Evolutionary conservation across 2,113 vertebrate species (phyloP).

Genomic region (Pipra filicauda): DNA sequence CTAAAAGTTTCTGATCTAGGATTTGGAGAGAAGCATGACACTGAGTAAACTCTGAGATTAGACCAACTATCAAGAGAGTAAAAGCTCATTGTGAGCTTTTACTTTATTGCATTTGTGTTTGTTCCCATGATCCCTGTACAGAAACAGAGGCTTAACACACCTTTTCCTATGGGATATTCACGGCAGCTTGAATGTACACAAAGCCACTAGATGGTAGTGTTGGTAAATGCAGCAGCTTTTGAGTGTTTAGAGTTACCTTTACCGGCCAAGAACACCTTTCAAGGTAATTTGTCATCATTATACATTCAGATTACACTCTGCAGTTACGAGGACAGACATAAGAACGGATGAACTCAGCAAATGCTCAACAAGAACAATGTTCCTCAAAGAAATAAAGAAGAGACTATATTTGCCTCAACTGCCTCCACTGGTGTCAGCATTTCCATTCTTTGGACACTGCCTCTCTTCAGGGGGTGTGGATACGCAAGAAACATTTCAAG

Average conservation of each 20-base stretch:
- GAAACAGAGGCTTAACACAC: conserved; percentile 7
- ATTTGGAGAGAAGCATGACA: neutral
- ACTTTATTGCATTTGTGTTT: neutral
- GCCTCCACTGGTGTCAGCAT: neutral
- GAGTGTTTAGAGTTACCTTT: neutral
- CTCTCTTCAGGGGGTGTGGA: neutral
- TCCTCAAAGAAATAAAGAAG: neutral
- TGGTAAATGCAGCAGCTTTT: neutral
- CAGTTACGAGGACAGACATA: neutral
- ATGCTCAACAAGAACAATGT: neutral
- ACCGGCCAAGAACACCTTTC: neutral
- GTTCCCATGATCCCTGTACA: neutral
- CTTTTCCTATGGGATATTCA: neutral
- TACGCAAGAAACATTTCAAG: neutral
- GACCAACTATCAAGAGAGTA: neutral
- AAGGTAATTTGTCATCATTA: neutral
- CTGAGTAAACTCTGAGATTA: neutral
- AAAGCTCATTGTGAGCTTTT: neutral
- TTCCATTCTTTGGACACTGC: neutral
- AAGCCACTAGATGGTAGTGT: conserved; percentile 62
- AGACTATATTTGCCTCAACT: neutral
- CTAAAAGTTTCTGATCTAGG: conserved; percentile 26
- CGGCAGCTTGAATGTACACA: neutral
- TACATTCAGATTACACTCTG: neutral
- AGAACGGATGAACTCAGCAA: neutral